Evolutionary conservation across 2,113 vertebrate species (phyloP).

Genomic region (Meles meles): DNA sequence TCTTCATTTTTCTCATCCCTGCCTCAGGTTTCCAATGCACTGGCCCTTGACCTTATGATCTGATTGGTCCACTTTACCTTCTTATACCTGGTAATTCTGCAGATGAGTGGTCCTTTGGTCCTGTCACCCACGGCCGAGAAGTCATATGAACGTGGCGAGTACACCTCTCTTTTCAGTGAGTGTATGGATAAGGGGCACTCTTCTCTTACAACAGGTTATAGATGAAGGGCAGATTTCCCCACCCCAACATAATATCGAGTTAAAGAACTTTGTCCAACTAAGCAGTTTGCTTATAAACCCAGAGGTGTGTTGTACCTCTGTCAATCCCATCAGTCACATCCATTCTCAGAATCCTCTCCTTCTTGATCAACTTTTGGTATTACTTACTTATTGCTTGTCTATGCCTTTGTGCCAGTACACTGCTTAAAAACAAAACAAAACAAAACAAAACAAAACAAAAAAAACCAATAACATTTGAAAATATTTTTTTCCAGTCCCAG

Average conservation of each 20-base stretch:
- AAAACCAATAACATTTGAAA: neutral
- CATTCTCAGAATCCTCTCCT: neutral
- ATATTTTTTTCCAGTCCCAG: neutral
- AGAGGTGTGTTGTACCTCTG: neutral
- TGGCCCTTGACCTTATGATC: neutral
- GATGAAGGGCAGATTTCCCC: neutral
- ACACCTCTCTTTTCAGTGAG: neutral
- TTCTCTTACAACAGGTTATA: neutral
- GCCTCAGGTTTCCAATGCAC: neutral
- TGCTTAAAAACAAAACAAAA: neutral
- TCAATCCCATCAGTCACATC: neutral
- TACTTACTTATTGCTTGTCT: neutral
- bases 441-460: neutral
- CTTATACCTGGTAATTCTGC: neutral
- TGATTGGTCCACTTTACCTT: neutral
- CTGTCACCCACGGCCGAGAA: neutral
- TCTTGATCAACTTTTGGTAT: neutral
- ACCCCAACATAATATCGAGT: neutral
- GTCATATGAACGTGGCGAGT: neutral
- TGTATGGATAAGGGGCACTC: neutral
- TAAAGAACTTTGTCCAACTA: neutral
- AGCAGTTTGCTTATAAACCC: neutral
- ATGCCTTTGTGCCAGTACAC: neutral
- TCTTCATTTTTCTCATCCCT: neutral
- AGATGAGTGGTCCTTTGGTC: neutral